These are phyloP conservation scores for Petrolisthes manimaculis DNA, from an alignment of 2,888 invertebrate species.

Conservation along the genomic window DNA sequence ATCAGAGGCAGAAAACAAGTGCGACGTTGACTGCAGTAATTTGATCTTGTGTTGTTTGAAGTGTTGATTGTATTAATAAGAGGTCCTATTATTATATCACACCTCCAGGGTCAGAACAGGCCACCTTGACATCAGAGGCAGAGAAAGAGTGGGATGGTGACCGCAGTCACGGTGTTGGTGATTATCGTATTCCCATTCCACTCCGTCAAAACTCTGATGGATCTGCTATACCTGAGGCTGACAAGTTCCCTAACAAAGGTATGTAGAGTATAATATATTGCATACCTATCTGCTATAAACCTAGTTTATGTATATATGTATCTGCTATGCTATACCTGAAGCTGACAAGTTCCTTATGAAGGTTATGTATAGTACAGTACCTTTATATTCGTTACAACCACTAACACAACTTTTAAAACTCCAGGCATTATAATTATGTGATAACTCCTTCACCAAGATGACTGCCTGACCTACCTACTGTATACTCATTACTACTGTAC, in stretches of 20 bases:
- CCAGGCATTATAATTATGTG: conserved; percentile 50
- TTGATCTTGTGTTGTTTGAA: too few species aligned
- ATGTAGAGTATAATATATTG: neutral
- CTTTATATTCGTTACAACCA: neutral
- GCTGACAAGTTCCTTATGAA: conserved; percentile 10
- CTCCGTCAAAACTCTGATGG: conserved; percentile 36
- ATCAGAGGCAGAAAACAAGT: neutral
- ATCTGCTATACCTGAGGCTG: conserved; percentile 9
- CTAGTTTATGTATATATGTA: conserved; percentile 19
- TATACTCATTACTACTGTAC: neutral
- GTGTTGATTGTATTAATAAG: neutral
- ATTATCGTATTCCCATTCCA: conserved; percentile 58
- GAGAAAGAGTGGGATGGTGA: conserved; percentile 63
- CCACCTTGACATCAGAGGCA: conserved; percentile 44
- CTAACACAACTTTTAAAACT: neutral
- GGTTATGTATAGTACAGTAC: neutral
- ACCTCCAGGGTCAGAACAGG: conserved; percentile 25
- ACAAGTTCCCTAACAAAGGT: conserved; percentile 63
- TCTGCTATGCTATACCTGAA: conserved; percentile 28
- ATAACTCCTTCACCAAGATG: conserved; percentile 29
- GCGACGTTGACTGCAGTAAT: neutral
- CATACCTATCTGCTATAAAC: neutral
- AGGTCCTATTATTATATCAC: too few species aligned
- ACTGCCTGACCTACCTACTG: conserved; percentile 25
- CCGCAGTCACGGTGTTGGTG: conserved; percentile 42